Conservation (phyloP, 1,140 invertebrate genomes). For the Lysiphlebus fabarum region DNA sequence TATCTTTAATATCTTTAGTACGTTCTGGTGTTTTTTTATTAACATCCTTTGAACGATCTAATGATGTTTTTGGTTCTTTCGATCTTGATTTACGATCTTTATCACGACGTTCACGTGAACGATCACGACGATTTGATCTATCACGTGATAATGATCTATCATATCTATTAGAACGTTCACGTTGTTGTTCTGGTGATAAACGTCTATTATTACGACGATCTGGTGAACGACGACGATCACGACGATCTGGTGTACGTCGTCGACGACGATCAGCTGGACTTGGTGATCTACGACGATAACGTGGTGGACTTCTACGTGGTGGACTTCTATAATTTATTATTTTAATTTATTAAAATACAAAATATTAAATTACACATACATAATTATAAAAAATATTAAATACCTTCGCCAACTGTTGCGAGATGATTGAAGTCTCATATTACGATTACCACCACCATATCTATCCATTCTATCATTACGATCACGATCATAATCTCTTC, state of each 20-base stretch:
- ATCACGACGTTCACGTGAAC: slow-evolving; percentile 45
- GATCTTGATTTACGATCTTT: slow-evolving; percentile 42
- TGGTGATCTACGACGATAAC: slow-evolving; percentile 48
- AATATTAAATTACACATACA: too few species aligned
- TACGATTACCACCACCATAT: slow-evolving; percentile 50
- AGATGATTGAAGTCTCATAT: slow-evolving; percentile 51
- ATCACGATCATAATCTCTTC: slow-evolving; percentile 49
- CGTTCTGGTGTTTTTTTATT: slow-evolving; percentile 41
- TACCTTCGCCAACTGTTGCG: slow-evolving; percentile 51
- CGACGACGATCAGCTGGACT: slow-evolving; percentile 45
- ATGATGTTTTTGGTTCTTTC: slow-evolving; percentile 36
- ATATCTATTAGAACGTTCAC: slow-evolving; percentile 44
- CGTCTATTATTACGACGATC: slow-evolving; percentile 53
- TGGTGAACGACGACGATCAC: slow-evolving; percentile 43
- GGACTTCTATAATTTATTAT: slow-evolving; percentile 33
- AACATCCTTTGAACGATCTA: slow-evolving; percentile 39
- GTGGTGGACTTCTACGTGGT: slow-evolving; percentile 44
- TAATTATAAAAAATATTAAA: too few species aligned
- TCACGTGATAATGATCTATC: slow-evolving; percentile 51
- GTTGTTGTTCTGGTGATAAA: slow-evolving; percentile 52
- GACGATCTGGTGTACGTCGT: slow-evolving; percentile 46
- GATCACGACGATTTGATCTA: slow-evolving; percentile 44
- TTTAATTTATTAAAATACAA: too few species aligned
- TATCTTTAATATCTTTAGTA: slow-evolving; percentile 38
- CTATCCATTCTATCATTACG: slow-evolving; percentile 52